These are phyloP conservation scores for Eubasilissa regina DNA, from an alignment of 1,140 invertebrate genomes.

Conservation along the genomic window DNA sequence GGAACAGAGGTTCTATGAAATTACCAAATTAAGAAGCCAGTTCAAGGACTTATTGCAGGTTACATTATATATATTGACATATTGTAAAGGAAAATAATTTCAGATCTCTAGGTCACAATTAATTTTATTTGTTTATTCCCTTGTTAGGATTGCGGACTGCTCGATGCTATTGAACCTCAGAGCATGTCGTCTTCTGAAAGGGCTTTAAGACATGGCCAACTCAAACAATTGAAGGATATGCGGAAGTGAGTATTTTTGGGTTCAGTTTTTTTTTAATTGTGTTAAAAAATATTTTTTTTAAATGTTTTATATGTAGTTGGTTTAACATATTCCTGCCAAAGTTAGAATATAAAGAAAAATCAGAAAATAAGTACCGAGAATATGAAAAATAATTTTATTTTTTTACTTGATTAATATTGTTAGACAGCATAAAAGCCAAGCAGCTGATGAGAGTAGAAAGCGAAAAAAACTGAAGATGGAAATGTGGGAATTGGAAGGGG, in stretches of 20 bases:
- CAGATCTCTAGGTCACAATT: not conserved
- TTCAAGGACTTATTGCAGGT: constrained; percentile 89
- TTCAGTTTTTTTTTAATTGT: too few relatives aligned
- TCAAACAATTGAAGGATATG: constrained; percentile 87
- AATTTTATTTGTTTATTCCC: constrained; percentile 31
- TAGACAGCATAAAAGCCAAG: constrained; percentile 72
- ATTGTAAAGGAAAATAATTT: not conserved
- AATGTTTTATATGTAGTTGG: too few relatives aligned
- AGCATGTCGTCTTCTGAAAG: constrained; percentile 84
- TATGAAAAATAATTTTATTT: too few relatives aligned
- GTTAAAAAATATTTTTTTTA: too few relatives aligned
- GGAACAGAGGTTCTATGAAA: constrained; percentile 97
- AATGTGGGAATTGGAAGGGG: constrained; percentile 70
- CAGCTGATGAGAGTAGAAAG: constrained; percentile 78
- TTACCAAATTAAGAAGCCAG: constrained; percentile 93
- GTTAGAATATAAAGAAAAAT: too few relatives aligned
- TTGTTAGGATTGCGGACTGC: constrained; percentile 79
- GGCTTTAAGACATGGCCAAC: constrained; percentile 86
- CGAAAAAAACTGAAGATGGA: constrained; percentile 82
- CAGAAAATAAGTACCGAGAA: too few relatives aligned
- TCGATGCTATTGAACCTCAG: constrained; percentile 74
- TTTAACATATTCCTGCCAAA: too few relatives aligned
- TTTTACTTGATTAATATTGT: too few relatives aligned
- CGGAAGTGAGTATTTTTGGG: constrained; percentile 78
- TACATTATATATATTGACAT: constrained; percentile 1